These are phyloP conservation scores for Sparus aurata DNA, from an alignment of 2,797 vertebrate genomes.

Conservation along the genomic window DNA sequence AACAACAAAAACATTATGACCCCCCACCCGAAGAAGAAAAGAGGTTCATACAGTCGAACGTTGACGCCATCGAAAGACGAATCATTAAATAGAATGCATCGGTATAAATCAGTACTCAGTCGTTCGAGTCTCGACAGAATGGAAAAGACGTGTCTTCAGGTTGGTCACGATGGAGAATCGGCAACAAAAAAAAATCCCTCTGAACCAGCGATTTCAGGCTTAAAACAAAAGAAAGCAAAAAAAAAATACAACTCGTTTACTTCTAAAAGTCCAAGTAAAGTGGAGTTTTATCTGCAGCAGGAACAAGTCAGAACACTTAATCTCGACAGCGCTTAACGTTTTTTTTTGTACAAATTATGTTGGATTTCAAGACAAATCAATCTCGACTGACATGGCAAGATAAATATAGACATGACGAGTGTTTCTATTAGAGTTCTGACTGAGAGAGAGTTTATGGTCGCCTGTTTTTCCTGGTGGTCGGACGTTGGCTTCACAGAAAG, in stretches of 20 bases:
- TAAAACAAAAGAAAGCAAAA: constrained; percentile 3
- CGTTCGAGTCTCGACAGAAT: constrained; percentile 8
- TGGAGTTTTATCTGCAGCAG: constrained; percentile 14
- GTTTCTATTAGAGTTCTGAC: constrained; percentile 7
- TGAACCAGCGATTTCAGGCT: not conserved
- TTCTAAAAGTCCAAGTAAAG: constrained; percentile 25
- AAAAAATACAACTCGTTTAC: constrained; percentile 23
- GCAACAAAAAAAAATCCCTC: not conserved
- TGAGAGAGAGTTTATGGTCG: constrained; percentile 9
- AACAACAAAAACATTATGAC: constrained; percentile 37
- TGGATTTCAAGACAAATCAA: constrained; percentile 13
- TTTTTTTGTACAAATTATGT: constrained; percentile 19
- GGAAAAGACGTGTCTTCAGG: not conserved
- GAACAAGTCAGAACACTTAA: constrained; percentile 10
- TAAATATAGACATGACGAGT: not conserved
- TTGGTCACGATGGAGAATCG: constrained; percentile 17
- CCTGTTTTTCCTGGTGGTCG: constrained; percentile 4
- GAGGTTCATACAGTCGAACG: constrained; percentile 7
- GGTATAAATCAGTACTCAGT: constrained; percentile 39
- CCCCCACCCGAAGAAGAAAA: not conserved
- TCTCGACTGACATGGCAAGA: not conserved
- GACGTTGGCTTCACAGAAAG: constrained; percentile 22
- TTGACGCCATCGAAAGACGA: constrained; percentile 18
- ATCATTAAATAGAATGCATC: constrained; percentile 37
- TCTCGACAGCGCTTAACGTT: not conserved